Evolutionary conservation across 2,797 vertebrate genomes (phyloP).

Genomic region (Iguana delicatissima): DNA sequence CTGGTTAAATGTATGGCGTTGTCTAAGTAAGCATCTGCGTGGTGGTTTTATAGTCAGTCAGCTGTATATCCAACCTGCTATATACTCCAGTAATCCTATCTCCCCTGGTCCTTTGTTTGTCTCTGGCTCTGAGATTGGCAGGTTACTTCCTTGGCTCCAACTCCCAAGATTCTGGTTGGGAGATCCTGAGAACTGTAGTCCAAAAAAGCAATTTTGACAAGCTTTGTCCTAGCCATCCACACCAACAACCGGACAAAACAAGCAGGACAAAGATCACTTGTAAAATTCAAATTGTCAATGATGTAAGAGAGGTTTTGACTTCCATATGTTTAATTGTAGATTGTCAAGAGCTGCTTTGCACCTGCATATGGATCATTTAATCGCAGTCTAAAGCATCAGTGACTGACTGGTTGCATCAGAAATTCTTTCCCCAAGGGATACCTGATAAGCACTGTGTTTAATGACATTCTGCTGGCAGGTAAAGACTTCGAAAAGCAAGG

Average conservation of each 20-base stretch:
- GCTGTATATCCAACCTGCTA: not conserved
- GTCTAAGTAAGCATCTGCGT: not conserved
- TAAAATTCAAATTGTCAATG: not conserved
- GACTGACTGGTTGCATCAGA: not conserved
- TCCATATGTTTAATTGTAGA: not conserved
- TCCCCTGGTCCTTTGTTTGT: not conserved
- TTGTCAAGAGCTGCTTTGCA: not conserved
- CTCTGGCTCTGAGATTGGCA: not conserved
- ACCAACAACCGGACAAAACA: not conserved
- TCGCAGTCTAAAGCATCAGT: not conserved
- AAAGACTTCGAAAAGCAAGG: not conserved
- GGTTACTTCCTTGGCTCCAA: too few relatives aligned
- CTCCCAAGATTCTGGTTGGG: too few relatives aligned
- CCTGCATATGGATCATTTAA: not conserved
- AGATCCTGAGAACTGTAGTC: too few relatives aligned
- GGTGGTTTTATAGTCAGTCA: not conserved
- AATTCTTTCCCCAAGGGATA: not conserved
- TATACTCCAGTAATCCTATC: not conserved
- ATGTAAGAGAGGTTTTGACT: not conserved
- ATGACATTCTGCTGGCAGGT: not conserved
- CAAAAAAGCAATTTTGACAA: too few relatives aligned
- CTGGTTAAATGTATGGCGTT: slow-evolving; percentile 48
- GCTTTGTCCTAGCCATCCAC: too few relatives aligned
- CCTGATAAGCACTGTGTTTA: not conserved
- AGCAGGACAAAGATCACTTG: not conserved